A percentile compares a stretch with the other conserved stretches of the same genome.
Evolutionary conservation across 2,888 invertebrate genomes (phyloP).

Genomic region (Hypena proboscidalis): DNA sequence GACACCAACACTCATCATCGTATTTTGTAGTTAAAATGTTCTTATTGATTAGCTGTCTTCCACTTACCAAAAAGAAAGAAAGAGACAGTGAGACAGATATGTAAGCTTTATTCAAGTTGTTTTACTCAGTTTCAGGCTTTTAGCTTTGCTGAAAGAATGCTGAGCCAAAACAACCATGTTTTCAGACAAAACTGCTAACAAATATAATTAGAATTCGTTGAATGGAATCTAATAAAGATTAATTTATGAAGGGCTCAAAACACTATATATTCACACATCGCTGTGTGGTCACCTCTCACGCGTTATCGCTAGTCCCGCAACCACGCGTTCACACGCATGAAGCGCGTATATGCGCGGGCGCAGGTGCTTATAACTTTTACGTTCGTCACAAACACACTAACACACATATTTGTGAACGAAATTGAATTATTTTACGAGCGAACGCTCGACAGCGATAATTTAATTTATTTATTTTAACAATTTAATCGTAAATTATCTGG

Average conservation of each 20-base stretch:
- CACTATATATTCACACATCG: conserved; percentile 2
- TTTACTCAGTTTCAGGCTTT: too few species aligned
- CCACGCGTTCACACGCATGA: conserved; percentile 5
- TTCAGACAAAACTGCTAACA: too few species aligned
- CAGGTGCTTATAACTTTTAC: conserved; percentile 33
- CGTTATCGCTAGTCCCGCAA: not conserved
- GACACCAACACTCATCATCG: too few species aligned
- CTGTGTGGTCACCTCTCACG: conserved; percentile 4
- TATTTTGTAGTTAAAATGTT: too few species aligned
- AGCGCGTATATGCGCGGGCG: conserved; percentile 9
- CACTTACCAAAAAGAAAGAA: too few species aligned
- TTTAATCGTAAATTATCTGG: conserved; percentile 27
- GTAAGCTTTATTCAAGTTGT: too few species aligned
- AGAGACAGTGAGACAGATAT: too few species aligned
- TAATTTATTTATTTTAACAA: conserved; percentile 50
- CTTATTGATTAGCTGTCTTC: too few species aligned
- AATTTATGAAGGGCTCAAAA: conserved; percentile 5
- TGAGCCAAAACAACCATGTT: too few species aligned
- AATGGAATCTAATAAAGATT: too few species aligned
- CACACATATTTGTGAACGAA: conserved; percentile 48
- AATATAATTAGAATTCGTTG: not conserved
- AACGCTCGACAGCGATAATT: conserved; percentile 51
- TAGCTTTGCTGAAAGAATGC: too few species aligned
- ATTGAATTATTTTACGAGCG: conserved; percentile 73
- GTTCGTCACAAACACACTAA: conserved; percentile 30